phyloP scores from a whole-genome alignment of 2,888 invertebrate genomes.

The Lasioglossum calceatum region DNA sequence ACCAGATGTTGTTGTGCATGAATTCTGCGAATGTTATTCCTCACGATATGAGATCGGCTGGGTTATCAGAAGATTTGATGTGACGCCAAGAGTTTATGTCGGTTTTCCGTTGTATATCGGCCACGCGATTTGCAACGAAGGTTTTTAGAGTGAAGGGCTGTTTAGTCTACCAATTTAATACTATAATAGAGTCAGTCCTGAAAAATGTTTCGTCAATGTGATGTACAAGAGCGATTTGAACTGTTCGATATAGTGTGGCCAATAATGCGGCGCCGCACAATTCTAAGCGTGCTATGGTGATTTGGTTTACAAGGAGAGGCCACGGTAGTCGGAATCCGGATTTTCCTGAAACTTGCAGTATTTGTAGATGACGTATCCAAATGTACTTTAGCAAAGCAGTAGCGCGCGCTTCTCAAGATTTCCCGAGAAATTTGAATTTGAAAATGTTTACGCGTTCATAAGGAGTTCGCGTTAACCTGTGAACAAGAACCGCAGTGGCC shows the following conservation, averaged over 20 bases:
- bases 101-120: background rate
- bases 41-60: background rate
- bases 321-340: too few relatives aligned
- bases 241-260: background rate
- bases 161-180: background rate
- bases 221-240: too few relatives aligned
- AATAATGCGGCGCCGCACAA: background rate
- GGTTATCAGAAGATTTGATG: background rate
- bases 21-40: background rate
- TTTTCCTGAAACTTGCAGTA: too few relatives aligned
- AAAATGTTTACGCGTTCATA: too few relatives aligned
- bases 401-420: too few relatives aligned
- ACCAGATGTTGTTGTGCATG: rapidly evolving
- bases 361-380: too few relatives aligned
- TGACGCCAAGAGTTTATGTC: background rate
- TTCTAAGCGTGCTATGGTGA: background rate
- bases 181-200: constrained; percentile 15
- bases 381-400: too few relatives aligned
- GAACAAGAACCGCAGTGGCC: too few relatives aligned
- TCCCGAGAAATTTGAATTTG: too few relatives aligned
- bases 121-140: background rate
- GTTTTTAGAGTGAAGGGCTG: background rate
- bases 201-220: too few relatives aligned
- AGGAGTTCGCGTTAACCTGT: too few relatives aligned
- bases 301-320: too few relatives aligned